A percentile compares a stretch with the other conserved stretches of the same genome.
These are phyloP conservation scores for Panagrolaimus sp. DNA, from an alignment of 1,140 invertebrate species.

Conservation along the genomic window DNA sequence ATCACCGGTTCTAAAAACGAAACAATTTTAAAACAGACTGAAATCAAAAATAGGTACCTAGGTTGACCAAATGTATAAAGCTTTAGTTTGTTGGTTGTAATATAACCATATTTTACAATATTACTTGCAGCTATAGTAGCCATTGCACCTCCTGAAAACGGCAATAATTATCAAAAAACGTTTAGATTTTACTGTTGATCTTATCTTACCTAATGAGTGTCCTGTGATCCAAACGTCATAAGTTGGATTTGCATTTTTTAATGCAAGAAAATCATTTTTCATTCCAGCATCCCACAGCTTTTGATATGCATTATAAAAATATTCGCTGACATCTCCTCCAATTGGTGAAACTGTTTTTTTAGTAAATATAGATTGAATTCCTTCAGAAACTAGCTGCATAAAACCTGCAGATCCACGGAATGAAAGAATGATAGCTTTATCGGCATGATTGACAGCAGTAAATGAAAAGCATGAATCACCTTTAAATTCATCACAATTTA, in stretches of 20 bases:
- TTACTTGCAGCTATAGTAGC: constrained; percentile 37
- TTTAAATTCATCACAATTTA: constrained; percentile 7
- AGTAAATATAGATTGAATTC: constrained; percentile 30
- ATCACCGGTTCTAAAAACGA: constrained; percentile 45
- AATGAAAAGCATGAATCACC: constrained; percentile 40
- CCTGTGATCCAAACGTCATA: constrained; percentile 48
- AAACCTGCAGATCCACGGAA: constrained; percentile 46
- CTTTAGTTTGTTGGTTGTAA: constrained; percentile 21
- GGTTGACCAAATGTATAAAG: constrained; percentile 47
- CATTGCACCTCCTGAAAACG: constrained; percentile 26
- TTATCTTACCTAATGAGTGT: constrained; percentile 39
- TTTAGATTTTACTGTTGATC: too few species aligned
- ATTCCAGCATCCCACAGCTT: constrained; percentile 37
- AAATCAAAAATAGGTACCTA: too few species aligned
- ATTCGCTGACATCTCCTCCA: constrained; percentile 39
- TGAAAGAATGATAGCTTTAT: constrained; percentile 36
- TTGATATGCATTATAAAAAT: constrained; percentile 40
- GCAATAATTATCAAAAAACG: too few species aligned
- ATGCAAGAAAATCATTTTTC: constrained; percentile 30
- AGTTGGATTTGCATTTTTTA: constrained; percentile 26
- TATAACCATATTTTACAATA: constrained; percentile 23
- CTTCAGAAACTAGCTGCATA: constrained; percentile 36
- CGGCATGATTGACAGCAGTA: constrained; percentile 26
- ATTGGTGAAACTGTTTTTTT: constrained; percentile 25
- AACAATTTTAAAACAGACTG: too few species aligned